Conservation (phyloP, 2,797 vertebrate genomes). For the Tragopan temminckii region DNA sequence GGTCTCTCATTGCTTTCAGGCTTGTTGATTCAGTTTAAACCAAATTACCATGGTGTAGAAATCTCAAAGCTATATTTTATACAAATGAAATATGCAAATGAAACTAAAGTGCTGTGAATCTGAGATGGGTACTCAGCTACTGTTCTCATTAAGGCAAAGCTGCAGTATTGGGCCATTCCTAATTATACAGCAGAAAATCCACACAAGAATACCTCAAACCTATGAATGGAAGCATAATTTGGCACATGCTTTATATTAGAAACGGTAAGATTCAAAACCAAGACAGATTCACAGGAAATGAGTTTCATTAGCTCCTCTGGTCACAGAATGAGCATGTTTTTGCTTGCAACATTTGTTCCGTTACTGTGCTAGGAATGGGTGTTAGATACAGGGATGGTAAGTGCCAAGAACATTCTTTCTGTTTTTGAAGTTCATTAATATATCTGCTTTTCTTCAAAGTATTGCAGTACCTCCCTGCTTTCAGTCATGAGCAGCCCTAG, state of each 20-base stretch:
- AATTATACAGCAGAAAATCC: constrained; percentile 9
- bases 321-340: constrained; percentile 49
- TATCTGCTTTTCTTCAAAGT: constrained; percentile 51
- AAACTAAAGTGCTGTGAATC: not conserved
- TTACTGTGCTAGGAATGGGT: constrained; percentile 50
- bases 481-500: not conserved
- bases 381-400: constrained; percentile 34
- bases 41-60: not conserved
- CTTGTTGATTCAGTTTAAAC: not conserved
- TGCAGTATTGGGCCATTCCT: not conserved
- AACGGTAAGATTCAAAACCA: not conserved
- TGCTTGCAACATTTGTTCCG: constrained; percentile 54
- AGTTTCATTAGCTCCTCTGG: constrained; percentile 59
- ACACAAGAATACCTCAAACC: not conserved
- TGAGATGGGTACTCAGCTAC: not conserved
- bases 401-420: constrained; percentile 65
- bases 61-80: not conserved
- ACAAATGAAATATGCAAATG: not conserved
- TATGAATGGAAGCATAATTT: constrained; percentile 23
- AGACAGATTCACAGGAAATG: constrained; percentile 54
- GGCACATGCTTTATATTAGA: constrained; percentile 16
- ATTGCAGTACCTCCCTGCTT: constrained; percentile 22
- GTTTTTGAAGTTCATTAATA: constrained; percentile 46
- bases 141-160: not conserved
- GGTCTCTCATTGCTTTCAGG: not conserved